phyloP scores from a whole-genome alignment of 2,113 vertebrate species.

The Ammospiza caudacuta region DNA sequence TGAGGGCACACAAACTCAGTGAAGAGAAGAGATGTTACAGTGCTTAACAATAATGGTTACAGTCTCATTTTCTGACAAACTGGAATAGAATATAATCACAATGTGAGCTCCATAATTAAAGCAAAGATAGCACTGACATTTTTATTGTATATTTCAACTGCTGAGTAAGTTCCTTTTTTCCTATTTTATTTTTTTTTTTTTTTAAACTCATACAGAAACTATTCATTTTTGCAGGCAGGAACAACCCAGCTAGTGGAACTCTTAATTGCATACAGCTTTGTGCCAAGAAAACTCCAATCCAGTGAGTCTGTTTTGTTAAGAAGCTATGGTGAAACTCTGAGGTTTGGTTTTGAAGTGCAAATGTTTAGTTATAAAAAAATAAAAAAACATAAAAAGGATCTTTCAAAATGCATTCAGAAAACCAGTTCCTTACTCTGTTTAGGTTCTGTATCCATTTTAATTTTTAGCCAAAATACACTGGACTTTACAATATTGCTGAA shows the following conservation, averaged over 20 bases:
- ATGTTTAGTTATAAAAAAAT: background rate
- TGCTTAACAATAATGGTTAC: conserved; percentile 53
- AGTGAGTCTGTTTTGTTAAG: background rate
- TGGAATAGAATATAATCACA: conserved; percentile 59
- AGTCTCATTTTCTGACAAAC: conserved; percentile 60
- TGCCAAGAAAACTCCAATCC: conserved; percentile 17
- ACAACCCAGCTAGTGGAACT: conserved; percentile 49
- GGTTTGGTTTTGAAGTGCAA: background rate
- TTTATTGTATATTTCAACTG: conserved; percentile 62
- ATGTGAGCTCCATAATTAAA: conserved; percentile 64
- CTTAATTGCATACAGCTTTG: conserved; percentile 19
- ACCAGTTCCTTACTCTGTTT: background rate
- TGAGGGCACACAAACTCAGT: conserved; percentile 45
- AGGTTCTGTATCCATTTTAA: rapidly evolving
- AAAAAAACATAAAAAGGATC: background rate
- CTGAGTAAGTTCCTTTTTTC: conserved; percentile 48
- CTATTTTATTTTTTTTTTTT: background rate
- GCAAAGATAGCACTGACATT: conserved; percentile 58
- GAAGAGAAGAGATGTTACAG: conserved; percentile 57
- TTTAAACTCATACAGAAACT: background rate
- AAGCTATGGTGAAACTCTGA: background rate
- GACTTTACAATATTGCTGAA: background rate
- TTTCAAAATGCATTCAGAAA: background rate
- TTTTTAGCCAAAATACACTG: background rate
- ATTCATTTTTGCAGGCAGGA: conserved; percentile 48